phyloP scores from a whole-genome alignment of 1,140 invertebrate genomes.

The Himalopsyche phryganea region DNA sequence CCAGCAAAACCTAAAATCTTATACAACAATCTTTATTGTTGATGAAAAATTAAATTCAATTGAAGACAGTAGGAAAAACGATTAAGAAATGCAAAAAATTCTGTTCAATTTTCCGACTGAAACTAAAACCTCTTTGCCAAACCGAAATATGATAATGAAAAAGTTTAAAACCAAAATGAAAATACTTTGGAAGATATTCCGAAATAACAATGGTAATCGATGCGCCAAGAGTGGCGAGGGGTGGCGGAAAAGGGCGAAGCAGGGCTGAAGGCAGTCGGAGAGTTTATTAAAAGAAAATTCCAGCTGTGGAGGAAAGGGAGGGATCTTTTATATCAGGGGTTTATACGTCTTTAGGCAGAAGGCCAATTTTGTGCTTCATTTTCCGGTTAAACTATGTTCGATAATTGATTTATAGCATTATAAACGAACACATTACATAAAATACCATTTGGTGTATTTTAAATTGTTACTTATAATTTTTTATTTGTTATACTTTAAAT shows the following conservation, averaged over 20 bases:
- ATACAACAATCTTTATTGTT: not conserved
- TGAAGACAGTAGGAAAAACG: too few species aligned
- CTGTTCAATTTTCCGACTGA: not conserved
- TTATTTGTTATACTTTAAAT: too few species aligned
- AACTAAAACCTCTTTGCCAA: not conserved
- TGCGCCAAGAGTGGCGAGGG: conserved; percentile 6
- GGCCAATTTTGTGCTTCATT: too few species aligned
- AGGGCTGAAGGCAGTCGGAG: not conserved
- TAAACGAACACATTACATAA: too few species aligned
- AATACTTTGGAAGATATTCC: conserved; percentile 29
- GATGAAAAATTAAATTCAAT: too few species aligned
- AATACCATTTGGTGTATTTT: too few species aligned
- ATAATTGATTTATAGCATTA: too few species aligned
- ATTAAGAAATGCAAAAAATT: not conserved
- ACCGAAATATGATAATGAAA: conserved; percentile 7
- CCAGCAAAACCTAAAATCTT: not conserved
- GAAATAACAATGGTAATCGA: conserved; percentile 22
- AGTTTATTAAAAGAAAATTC: conserved; percentile 35
- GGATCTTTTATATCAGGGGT: not conserved
- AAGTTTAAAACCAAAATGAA: conserved; percentile 21
- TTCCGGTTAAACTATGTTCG: too few species aligned
- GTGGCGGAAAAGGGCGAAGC: not conserved
- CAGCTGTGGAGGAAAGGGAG: not conserved
- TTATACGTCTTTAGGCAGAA: too few species aligned
- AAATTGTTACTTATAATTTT: too few species aligned